A percentile compares a stretch with the other conserved stretches of the same genome.
Evolutionary conservation across 2,888 invertebrate species (phyloP).

Genomic region (Antheraea assamensis): DNA sequence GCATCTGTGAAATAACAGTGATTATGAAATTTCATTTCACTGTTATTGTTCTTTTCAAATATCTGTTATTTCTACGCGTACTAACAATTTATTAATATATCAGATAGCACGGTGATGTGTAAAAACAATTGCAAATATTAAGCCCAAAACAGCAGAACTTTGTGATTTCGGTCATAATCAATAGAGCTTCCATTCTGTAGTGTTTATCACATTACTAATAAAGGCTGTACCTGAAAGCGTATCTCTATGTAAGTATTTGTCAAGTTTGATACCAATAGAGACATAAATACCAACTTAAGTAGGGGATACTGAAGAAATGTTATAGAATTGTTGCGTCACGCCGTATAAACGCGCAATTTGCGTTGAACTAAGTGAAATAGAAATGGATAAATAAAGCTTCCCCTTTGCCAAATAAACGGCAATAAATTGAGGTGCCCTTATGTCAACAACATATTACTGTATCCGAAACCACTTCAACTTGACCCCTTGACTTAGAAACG

Average conservation of each 20-base stretch:
- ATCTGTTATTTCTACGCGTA: no score
- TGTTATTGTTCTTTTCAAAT: no score
- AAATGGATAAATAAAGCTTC: conserved; percentile 73
- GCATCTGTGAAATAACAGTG: no score
- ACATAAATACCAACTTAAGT: background rate
- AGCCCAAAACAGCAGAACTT: no score
- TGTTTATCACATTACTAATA: no score
- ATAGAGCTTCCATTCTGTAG: no score
- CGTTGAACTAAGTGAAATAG: conserved; percentile 63
- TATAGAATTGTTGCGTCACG: conserved; percentile 17
- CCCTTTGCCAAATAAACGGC: conserved; percentile 71
- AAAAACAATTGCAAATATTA: no score
- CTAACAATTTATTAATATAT: no score
- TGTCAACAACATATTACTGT: conserved; percentile 76
- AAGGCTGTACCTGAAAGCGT: no score
- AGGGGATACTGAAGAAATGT: conserved; percentile 23
- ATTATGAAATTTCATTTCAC: no score
- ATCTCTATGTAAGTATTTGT: background rate
- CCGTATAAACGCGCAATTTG: conserved; percentile 2
- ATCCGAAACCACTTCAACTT: conserved; percentile 45
- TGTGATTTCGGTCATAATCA: no score
- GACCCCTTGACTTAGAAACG: conserved; percentile 35
- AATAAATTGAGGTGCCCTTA: conserved; percentile 76
- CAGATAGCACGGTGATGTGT: no score
- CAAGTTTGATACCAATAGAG: background rate